These are phyloP conservation scores for Acomys russatus DNA, from an alignment of 2,797 vertebrate genomes.

Conservation along the genomic window DNA sequence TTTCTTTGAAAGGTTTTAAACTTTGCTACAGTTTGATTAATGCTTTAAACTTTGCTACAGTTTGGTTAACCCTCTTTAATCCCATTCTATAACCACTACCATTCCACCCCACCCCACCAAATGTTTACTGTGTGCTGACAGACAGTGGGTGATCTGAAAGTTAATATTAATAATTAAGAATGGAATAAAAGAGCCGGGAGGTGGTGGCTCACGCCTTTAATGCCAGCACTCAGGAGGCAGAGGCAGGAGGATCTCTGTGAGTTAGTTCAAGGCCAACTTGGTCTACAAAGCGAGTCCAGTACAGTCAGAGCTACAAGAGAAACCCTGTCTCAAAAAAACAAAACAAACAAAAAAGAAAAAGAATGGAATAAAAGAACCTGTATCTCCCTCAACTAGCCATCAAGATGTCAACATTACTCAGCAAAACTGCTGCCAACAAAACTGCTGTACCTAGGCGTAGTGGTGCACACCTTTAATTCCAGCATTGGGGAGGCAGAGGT, in stretches of 20 bases:
- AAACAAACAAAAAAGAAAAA: no score
- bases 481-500: no score
- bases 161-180: background rate
- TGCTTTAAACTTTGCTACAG: background rate
- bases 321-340: no score
- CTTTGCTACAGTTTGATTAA: background rate
- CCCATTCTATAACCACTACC: background rate
- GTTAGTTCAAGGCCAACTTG: no score
- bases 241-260: no score
- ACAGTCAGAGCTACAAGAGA: no score
- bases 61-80: background rate
- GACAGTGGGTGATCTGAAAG: background rate
- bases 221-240: no score
- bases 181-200: background rate
- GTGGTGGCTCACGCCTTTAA: no score
- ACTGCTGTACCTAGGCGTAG: background rate
- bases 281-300: no score
- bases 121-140: background rate
- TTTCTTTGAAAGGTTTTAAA: background rate
- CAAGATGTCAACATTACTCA: background rate
- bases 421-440: background rate
- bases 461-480: no score
- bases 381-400: background rate
- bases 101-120: no score
- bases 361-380: background rate